Evolutionary conservation across 2,797 vertebrate genomes (phyloP).

Genomic region (Anabacerthia variegaticeps): DNA sequence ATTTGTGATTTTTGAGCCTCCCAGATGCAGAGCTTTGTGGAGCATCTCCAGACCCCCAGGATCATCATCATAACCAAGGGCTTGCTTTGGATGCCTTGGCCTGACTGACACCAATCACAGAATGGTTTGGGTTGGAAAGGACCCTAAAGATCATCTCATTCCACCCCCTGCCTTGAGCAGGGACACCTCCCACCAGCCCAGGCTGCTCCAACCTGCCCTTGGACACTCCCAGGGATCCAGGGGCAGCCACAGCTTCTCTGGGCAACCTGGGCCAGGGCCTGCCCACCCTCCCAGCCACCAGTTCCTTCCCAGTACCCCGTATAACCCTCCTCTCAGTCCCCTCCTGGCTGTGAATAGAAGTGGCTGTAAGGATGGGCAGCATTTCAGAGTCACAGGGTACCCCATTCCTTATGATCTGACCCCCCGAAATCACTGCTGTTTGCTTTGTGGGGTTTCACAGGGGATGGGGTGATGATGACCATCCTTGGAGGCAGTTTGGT

Average conservation of each 20-base stretch:
- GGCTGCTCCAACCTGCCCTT: accelerated
- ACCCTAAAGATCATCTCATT: background rate
- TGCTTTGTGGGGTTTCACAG: background rate
- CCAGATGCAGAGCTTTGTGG: background rate
- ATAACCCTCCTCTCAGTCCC: background rate
- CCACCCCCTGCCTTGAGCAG: background rate
- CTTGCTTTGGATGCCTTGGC: background rate
- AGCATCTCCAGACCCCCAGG: background rate
- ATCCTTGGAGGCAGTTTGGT: background rate
- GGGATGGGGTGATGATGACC: accelerated
- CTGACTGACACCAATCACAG: background rate
- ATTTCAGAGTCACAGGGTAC: background rate
- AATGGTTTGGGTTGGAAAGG: background rate
- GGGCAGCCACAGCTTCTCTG: background rate
- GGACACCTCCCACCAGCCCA: background rate
- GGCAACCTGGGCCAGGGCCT: background rate
- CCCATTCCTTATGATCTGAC: background rate
- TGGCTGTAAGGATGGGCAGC: background rate
- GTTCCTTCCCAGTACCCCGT: background rate
- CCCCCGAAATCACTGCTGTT: background rate
- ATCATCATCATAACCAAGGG: accelerated
- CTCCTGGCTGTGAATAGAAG: background rate
- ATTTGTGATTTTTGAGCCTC: background rate
- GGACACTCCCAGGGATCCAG: background rate
- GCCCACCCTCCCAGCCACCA: background rate